A percentile compares a stretch with the other conserved stretches of the same genome.
phyloP scores from a whole-genome alignment of 2,797 vertebrate genomes.

The Pagetopsis macropterus region DNA sequence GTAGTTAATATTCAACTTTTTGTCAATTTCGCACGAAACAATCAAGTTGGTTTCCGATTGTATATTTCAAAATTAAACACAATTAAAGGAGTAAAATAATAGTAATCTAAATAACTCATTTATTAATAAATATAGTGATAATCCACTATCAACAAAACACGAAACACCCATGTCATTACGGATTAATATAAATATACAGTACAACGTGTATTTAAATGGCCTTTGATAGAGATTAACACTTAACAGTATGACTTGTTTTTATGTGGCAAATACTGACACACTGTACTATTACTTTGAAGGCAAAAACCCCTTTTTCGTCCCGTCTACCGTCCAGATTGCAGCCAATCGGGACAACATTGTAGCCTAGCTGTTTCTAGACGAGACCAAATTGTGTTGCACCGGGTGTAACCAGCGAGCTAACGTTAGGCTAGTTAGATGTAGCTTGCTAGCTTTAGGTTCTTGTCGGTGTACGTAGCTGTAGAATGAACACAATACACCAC shows the following conservation, averaged over 20 bases:
- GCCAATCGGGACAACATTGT: constrained; percentile 1
- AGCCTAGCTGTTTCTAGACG: constrained; percentile 63
- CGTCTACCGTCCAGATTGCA: neutral
- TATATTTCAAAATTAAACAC: neutral
- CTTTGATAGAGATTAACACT: neutral
- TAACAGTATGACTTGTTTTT: neutral
- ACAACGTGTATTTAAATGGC: neutral
- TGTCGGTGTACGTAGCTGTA: constrained; percentile 45
- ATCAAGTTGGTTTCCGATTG: neutral
- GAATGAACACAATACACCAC: constrained; percentile 21
- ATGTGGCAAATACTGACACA: neutral
- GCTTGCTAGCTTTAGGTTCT: constrained; percentile 66
- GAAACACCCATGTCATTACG: neutral
- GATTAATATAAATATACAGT: neutral
- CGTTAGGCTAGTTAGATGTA: constrained; percentile 78
- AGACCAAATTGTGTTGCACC: constrained; percentile 62
- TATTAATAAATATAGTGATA: neutral
- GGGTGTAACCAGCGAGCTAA: constrained; percentile 74
- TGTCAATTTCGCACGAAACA: neutral
- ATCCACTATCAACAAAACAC: neutral
- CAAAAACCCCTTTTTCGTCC: neutral
- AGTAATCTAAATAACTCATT: no score
- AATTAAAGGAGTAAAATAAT: neutral
- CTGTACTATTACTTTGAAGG: constrained; percentile 11
- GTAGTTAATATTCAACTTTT: neutral